Base-by-base conservation (phyloP, 2,888 invertebrate species). In the Atethmia centrago region DNA sequence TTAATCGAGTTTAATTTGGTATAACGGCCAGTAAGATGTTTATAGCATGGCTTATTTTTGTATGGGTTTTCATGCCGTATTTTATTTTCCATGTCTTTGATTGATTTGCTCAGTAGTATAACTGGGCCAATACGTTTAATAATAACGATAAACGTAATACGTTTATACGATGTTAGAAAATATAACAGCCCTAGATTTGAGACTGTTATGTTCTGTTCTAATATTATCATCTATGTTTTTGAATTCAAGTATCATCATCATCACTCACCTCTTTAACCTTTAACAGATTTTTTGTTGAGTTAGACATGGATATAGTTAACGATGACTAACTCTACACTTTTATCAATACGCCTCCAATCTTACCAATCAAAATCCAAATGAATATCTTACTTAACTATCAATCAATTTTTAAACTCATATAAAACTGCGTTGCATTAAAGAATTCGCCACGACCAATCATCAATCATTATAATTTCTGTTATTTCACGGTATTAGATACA, bases 401-500 rank as follows among this genome's bases (percentile, higher is more conserved):
- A 84, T 78, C 70, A 78, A 78, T 76, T 67, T 85, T 68, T 72
- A 74, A 72, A 76, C 56, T 76, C 66, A 72, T 78, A 79, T 84
- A 74, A 81, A 72, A 82, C 73, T 71, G 76, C 72, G 83, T 82
- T 85, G 80, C 85, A 86, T 82, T 81, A 63, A 86, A 87, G 85
- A 87, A 89, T 88, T 85, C 77, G 78, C 83, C 73, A 49, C 75
- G 71, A 70, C 61, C 80, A 80, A 82, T 87, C 88, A 87, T 89
- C 83, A 91, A 90, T 91, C 88, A 90, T 86, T 87, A 88, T 91
- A 90, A 92, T 93, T 88, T 91, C 90, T 90, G 90, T 93, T 92
- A 93, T 94, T 94, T 93, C 92, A 93, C 92, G 91, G 91, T 90
- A 90, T 89, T 89, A 91, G 85, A 81, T 76, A 87, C 87, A 87